Evolutionary conservation across 1,140 invertebrate species (phyloP), one percentile per base, ranked within the genome.

Genomic region (Heliconius hewitsoni): DNA sequence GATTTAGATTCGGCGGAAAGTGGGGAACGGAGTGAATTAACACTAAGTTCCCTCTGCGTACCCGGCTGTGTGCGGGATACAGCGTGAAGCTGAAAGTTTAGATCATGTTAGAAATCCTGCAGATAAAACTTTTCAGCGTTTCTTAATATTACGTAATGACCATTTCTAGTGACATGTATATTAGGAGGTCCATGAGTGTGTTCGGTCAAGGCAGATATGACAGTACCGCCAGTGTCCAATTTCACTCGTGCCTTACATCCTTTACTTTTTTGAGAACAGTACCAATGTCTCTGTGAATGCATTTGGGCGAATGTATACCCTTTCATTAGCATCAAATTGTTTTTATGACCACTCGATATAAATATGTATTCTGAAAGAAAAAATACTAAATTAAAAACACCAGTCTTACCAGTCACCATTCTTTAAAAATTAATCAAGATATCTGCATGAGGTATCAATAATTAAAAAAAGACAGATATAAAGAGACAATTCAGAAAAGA

Each of bases 221-320:
- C 39, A 34, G 39, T 77, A 1, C 79, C 81, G 1, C 76, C 37
- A 0, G 19, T 37, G 5, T 82, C 50, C 50, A 87, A 30, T 23
- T 83, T 83, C 18, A 90, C 71, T 16, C 77, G 87, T 3, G 85
- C 86, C 73, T 82, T 88, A 55, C 89, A 90, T 0, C 82, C 84
- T 8, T 74, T 76, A 0, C 73, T 81, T 39, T 84, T 88, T 34
- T 85, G 76, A 0, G 87, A 90, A 73, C 89, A 89, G 37, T 90
- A 89, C 84, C 83, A 90, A 30, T 81, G 81, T 27, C 73, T 86
- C 37, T 74, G 81, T 2, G 77, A 77, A 37, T 80, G 76, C 66
- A 71, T 84, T 60, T 83, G 80, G 2, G 82, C 77, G 50, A 85
- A 88, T 2, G 85, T 88, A 55, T 87, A 86, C 6, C 85, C 84